Percentiles rank a stretch among this genome's conserved stretches.
These are phyloP conservation scores for Pimpla rufipes DNA, from an alignment of 2,888 invertebrate species.

Conservation along the genomic window DNA sequence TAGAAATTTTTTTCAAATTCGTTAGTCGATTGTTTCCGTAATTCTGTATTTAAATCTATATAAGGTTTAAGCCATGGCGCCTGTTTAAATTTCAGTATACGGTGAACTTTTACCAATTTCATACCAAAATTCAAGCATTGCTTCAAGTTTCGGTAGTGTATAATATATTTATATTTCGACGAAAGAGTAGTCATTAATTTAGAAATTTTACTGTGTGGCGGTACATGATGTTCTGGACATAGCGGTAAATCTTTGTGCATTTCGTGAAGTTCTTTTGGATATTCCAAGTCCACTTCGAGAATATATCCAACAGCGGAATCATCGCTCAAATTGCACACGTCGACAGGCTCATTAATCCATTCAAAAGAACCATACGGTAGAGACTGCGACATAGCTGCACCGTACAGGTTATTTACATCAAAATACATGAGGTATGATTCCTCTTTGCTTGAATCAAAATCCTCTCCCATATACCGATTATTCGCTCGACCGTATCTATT, in stretches of 20 bases:
- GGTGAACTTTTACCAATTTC: too few species aligned
- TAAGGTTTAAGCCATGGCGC: slow-evolving; percentile 77
- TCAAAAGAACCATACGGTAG: slow-evolving; percentile 77
- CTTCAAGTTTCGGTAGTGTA: slow-evolving; percentile 80
- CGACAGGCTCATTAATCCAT: slow-evolving; percentile 71
- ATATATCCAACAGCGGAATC: slow-evolving; percentile 29
- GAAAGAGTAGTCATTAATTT: slow-evolving; percentile 42
- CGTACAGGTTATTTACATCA: slow-evolving; percentile 82
- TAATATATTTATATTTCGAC: slow-evolving; percentile 71
- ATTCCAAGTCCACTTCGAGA: slow-evolving; percentile 60
- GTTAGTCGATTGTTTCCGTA: slow-evolving; percentile 76
- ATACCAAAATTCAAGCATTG: slow-evolving; percentile 70
- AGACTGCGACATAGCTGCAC: slow-evolving; percentile 78
- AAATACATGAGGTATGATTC: slow-evolving; percentile 77
- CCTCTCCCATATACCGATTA: slow-evolving; percentile 53
- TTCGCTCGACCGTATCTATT: slow-evolving; percentile 53
- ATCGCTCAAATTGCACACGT: not conserved
- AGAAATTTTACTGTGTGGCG: slow-evolving; percentile 12
- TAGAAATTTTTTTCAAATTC: slow-evolving; percentile 80
- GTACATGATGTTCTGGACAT: slow-evolving; percentile 60
- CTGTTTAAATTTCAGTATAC: slow-evolving; percentile 79
- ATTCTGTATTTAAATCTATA: slow-evolving; percentile 76
- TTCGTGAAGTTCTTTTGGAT: slow-evolving; percentile 77
- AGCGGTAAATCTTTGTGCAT: slow-evolving; percentile 78
- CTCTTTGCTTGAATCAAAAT: slow-evolving; percentile 47